Evolutionary conservation across 2,888 invertebrate genomes (phyloP), one percentile per base, ranked within the genome.

Genomic region (Schrankia costaestrigalis): DNA sequence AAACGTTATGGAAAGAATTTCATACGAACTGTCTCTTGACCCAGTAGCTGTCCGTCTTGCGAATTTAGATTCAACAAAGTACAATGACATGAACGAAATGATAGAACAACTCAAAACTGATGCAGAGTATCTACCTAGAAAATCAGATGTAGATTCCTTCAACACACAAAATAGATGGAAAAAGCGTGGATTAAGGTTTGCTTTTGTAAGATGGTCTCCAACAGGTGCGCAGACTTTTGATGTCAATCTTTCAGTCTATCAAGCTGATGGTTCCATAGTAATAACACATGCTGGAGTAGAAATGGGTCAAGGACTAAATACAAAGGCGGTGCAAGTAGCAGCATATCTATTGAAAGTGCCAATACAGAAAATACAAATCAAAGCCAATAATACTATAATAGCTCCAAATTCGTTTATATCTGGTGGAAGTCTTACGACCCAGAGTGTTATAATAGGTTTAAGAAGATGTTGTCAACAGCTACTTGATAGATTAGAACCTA

Each of bases 231-330:
- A 30, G 26, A 27, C 41, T 7, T 30, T 42, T 11, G 49, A 52
- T 11, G 41, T 57, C 0, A 63, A 54, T 26, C 1, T 63, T 1
- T 35, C 50, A 5, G 45, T 60, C 1, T 63, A 34, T 26, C 57
- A 61, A 14, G 84, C 88, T 1, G 93, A 94, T 68, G 93, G 92
- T 0, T 89, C 91, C 0, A 93, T 96, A 1, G 85, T 91, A 1
- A 85, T 95, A 7, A 79, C 90, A 0, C 94, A 94, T 49, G 92
- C 92, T 7, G 94, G 93, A 3, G 79, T 92, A 13, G 94, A 94
- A 83, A 90, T 18, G 18, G 18, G 18, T 18, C 18, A 18, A 18
- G 18, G 18, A n/a, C n/a, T n/a, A n/a, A n/a, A n/a, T n/a, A 94
- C 94, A 3, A 79, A 91, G 90, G 89, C 90, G 3, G 88, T 89